Conservation (phyloP, 2,113 vertebrate species). For the Lepus timidus region DNA sequence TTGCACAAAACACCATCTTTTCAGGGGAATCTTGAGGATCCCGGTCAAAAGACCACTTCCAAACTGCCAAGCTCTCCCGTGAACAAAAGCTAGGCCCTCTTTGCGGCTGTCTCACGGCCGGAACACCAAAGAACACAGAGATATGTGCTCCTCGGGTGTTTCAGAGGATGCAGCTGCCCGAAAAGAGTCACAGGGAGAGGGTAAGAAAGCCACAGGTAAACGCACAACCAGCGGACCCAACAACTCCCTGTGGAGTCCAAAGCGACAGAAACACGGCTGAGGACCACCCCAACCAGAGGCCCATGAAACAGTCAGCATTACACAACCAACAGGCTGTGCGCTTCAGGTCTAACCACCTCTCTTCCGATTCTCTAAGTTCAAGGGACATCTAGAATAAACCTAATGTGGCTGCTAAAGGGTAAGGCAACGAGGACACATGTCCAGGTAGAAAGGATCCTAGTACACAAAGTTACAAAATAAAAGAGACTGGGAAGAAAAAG, state of each 20-base stretch:
- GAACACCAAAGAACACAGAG: not conserved
- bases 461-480: slow-evolving; percentile 29
- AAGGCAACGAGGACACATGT: slow-evolving; percentile 38
- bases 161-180: slow-evolving; percentile 3
- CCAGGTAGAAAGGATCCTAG: slow-evolving; percentile 38
- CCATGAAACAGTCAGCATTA: not conserved
- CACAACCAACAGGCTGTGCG: not conserved
- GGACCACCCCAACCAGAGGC: not conserved
- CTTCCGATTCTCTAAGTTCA: not conserved
- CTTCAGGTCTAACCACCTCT: not conserved
- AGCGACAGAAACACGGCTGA: not conserved
- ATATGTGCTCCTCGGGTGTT: not conserved
- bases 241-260: not conserved
- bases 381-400: slow-evolving; percentile 35
- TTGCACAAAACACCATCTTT: not conserved
- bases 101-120: not conserved
- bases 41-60: slow-evolving; percentile 25
- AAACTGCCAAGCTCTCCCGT: slow-evolving; percentile 37
- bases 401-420: slow-evolving; percentile 38
- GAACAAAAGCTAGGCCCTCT: slow-evolving; percentile 2
- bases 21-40: not conserved
- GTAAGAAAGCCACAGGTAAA: not conserved
- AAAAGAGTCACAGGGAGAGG: slow-evolving; percentile 20
- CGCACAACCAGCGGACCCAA: not conserved
- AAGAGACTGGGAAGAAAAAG: not conserved